Percentiles rank a stretch among this genome's conserved stretches.
These are phyloP conservation scores for Sinotaia quadrata DNA, from an alignment of 2,888 invertebrate species.

Conservation along the genomic window DNA sequence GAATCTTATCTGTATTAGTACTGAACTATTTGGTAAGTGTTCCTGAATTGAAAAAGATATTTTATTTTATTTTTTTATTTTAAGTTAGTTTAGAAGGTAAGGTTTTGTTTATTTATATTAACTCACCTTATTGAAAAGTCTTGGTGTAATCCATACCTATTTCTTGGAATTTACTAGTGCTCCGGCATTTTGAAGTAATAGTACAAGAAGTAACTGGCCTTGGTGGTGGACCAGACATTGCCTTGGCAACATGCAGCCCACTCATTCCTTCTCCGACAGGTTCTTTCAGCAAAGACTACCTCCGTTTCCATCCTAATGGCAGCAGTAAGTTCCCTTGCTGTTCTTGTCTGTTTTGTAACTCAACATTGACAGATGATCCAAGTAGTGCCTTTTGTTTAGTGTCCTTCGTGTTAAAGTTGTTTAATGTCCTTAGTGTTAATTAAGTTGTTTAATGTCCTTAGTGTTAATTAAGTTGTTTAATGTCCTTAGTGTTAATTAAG, in stretches of 20 bases:
- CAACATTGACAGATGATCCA: too few relatives aligned
- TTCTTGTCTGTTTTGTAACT: not conserved
- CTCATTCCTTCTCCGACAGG: constrained; percentile 62
- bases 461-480: too few relatives aligned
- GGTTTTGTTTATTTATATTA: not conserved
- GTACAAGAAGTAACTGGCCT: constrained; percentile 45
- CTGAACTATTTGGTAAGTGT: too few relatives aligned
- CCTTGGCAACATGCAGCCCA: constrained; percentile 63
- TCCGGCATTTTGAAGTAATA: constrained; percentile 63
- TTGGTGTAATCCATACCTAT: not conserved
- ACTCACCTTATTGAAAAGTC: not conserved
- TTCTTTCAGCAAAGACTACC: constrained; percentile 59
- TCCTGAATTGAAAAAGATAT: too few relatives aligned
- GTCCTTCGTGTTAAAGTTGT: not conserved
- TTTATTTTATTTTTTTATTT: too few relatives aligned
- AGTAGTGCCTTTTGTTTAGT: not conserved
- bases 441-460: too few relatives aligned
- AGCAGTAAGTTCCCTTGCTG: constrained; percentile 42
- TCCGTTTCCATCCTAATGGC: constrained; percentile 63
- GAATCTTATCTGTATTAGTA: too few relatives aligned
- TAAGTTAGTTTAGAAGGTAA: too few relatives aligned
- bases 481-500: too few relatives aligned
- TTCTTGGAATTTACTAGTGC: constrained; percentile 41
- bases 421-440: too few relatives aligned
- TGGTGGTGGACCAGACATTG: constrained; percentile 56